phyloP scores from a whole-genome alignment of 2,888 invertebrate genomes.

The Drosophila prolongata region DNA sequence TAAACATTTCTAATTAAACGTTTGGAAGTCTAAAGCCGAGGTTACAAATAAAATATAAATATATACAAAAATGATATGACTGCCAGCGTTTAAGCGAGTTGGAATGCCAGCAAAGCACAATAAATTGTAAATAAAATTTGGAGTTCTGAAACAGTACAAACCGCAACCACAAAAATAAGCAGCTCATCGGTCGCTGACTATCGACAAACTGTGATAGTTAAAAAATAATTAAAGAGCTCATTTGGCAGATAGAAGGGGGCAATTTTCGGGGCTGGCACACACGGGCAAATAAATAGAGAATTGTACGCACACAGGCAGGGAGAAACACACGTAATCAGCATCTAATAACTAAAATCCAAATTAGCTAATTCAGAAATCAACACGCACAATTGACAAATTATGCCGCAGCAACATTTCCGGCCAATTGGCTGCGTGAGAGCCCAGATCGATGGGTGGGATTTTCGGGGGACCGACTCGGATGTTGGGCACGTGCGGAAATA shows the following conservation, averaged over 20 bases:
- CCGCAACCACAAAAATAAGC: conserved; percentile 40
- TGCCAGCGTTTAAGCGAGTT: conserved; percentile 7
- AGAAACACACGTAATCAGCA: conserved; percentile 64
- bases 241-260: conserved; percentile 41
- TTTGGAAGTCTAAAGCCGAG: conserved; percentile 20
- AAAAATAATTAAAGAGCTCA: conserved; percentile 64
- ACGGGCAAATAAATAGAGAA: conserved; percentile 12
- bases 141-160: not conserved
- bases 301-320: conserved; percentile 8
- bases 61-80: conserved; percentile 24
- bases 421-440: conserved; percentile 72
- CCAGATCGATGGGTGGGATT: conserved; percentile 26
- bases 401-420: conserved; percentile 80
- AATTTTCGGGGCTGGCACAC: conserved; percentile 19
- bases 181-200: conserved; percentile 16
- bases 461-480: conserved; percentile 5
- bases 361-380: conserved; percentile 82
- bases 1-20: conserved; percentile 36
- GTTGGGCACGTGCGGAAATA: conserved; percentile 63
- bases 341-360: conserved; percentile 80
- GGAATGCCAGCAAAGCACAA: not conserved
- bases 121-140: conserved; percentile 12
- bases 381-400: conserved; percentile 81
- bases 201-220: conserved; percentile 37
- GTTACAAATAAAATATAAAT: not conserved